Evolutionary conservation across 2,888 invertebrate species (phyloP), one percentile per base, ranked within the genome.

Genomic region (Hemaris fuciformis): DNA sequence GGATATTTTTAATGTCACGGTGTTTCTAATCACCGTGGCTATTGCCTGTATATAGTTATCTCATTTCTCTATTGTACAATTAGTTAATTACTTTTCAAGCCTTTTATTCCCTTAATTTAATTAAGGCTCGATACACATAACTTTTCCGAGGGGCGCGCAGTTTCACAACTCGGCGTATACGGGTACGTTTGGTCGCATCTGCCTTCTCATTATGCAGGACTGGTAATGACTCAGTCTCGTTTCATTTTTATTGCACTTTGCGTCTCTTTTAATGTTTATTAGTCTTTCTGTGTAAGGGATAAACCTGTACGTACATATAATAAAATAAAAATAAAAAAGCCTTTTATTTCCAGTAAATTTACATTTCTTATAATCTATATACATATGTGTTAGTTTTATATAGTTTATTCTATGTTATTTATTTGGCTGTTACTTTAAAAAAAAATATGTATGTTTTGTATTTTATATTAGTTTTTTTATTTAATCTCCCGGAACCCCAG

Each of bases 181-280:
- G n/a, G n/a, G n/a, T n/a, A n/a, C 27, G 31, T 53, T 53, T 31
- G 53, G 53, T 27, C 53, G 31, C 53, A 53, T 53, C 53, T 53
- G 53, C 53, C 20, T 10, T 27, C 27, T 27, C 48, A 48, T 53
- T 53, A 53, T 31, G 31, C 31, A 1, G 31, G 38, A 7, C 27
- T 53, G 7, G 27, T 31, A 18, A 31, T 31, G 27, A 53, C 18
- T 8, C 25, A 27, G 31, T 27, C 18, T 31, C 18, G 31, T 53
- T 53, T 53, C 31, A 53, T 18, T 53, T 53, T 53, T 53, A 53
- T 53, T 53, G 31, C 31, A 53, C 27, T 53, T 27, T 27, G 18
- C 27, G 31, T 31, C 31, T 53, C 53, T 27, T 53, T 46, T n/a
- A 46, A 53, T 53, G 31, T 18, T 18, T 53, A 31, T 53, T 53